A percentile compares a stretch with the other conserved stretches of the same genome.
Conservation (phyloP, 1,140 invertebrate genomes). For the Tetramorium simillimum region DNA sequence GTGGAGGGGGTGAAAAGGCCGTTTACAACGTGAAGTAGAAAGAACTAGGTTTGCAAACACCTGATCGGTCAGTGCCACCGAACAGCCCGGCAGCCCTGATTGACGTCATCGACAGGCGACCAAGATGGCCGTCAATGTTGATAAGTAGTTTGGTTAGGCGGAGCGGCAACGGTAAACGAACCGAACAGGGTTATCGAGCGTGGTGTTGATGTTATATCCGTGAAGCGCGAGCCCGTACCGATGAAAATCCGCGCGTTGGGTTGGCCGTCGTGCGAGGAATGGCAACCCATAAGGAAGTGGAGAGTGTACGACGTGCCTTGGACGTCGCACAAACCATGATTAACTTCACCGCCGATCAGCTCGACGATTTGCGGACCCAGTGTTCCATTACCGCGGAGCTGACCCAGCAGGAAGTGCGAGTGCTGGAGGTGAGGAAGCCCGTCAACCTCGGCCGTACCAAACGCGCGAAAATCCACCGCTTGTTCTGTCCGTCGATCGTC, state of each 20-base stretch:
- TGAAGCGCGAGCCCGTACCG: constrained; percentile 58
- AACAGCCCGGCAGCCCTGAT: constrained; percentile 68
- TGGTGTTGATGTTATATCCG: constrained; percentile 65
- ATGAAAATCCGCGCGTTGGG: constrained; percentile 69
- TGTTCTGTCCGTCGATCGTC: background rate
- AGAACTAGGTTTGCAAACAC: too few species aligned
- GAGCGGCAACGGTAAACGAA: constrained; percentile 70
- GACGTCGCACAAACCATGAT: constrained; percentile 96
- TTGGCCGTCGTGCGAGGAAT: constrained; percentile 79
- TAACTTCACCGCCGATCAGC: constrained; percentile 95
- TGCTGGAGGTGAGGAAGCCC: constrained; percentile 90
- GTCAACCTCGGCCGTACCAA: background rate
- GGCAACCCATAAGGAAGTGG: constrained; percentile 85
- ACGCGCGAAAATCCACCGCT: background rate
- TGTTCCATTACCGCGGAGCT: constrained; percentile 96
- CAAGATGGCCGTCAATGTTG: constrained; percentile 77
- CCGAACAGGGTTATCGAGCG: background rate
- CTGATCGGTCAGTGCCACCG: constrained; percentile 27
- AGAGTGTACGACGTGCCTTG: constrained; percentile 86
- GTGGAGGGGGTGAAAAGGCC: too few species aligned
- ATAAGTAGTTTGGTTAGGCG: constrained; percentile 76
- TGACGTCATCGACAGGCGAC: constrained; percentile 75
- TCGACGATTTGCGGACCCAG: constrained; percentile 96
- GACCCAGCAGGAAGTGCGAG: constrained; percentile 97
- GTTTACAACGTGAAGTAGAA: too few species aligned